phyloP scores from a whole-genome alignment of 1,140 invertebrate species.

The Trigoniulus corallinus region DNA sequence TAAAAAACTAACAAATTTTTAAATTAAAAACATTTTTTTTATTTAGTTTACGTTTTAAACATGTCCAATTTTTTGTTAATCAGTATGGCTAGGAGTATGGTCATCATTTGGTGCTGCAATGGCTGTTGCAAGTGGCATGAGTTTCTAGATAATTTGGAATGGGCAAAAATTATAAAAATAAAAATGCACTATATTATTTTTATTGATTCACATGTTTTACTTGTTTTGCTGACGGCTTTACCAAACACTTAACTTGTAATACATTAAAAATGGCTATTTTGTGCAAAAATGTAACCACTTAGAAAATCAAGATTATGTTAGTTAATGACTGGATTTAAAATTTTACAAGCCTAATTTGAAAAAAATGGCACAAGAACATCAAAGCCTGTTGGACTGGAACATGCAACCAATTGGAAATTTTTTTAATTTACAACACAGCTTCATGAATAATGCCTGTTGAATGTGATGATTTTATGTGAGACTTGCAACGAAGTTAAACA shows the following conservation, averaged over 20 bases:
- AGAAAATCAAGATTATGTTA: conserved; percentile 10
- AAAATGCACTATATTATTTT: background rate
- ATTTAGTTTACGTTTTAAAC: too few species aligned
- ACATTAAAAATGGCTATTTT: conserved; percentile 7
- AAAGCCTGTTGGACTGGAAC: background rate
- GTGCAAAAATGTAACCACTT: conserved; percentile 3
- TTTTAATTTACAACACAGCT: conserved; percentile 6
- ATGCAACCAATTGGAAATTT: background rate
- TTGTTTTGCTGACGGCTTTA: conserved; percentile 6
- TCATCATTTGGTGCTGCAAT: conserved; percentile 1
- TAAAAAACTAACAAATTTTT: too few species aligned
- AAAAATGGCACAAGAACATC: background rate
- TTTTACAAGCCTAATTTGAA: background rate
- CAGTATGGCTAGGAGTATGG: conserved; percentile 8
- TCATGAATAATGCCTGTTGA: conserved; percentile 1
- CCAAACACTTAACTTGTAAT: conserved; percentile 2
- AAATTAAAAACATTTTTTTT: too few species aligned
- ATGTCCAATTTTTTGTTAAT: conserved; percentile 2
- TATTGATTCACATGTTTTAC: conserved; percentile 6
- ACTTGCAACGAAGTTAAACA: conserved; percentile 4
- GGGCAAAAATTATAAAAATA: background rate
- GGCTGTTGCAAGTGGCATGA: background rate
- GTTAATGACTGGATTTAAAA: background rate
- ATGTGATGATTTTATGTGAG: conserved; percentile 6
- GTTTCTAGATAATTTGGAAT: background rate